A percentile compares a stretch with the other conserved stretches of the same genome.
Evolutionary conservation across 2,888 invertebrate genomes (phyloP).

Genomic region (Melanchra persicariae): DNA sequence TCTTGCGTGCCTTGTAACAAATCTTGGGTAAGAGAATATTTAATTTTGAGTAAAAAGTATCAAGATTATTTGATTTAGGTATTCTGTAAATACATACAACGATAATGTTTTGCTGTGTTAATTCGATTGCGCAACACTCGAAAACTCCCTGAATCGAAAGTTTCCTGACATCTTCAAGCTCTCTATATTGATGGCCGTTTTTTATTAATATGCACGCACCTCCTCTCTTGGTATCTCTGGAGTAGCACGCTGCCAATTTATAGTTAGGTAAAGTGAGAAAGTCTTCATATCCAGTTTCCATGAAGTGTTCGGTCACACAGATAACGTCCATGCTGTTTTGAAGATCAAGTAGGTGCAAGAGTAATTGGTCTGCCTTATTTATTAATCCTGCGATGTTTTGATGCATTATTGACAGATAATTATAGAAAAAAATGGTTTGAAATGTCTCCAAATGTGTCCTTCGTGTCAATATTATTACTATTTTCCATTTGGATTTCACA

Average conservation of each 20-base stretch:
- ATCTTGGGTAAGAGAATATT: too few species aligned
- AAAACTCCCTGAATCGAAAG: too few species aligned
- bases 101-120: too few species aligned
- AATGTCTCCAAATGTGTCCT: not conserved
- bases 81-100: too few species aligned
- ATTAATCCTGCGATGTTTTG: conserved; percentile 9
- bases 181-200: conserved; percentile 4
- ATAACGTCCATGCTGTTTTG: conserved; percentile 8
- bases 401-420: conserved; percentile 8
- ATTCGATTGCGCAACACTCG: too few species aligned
- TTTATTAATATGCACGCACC: conserved; percentile 2
- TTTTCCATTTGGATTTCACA: conserved; percentile 5
- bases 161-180: conserved; percentile 2
- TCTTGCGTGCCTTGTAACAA: too few species aligned
- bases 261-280: too few species aligned
- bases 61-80: too few species aligned
- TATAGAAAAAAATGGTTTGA: conserved; percentile 9
- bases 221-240: too few species aligned
- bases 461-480: not conserved
- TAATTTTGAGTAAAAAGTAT: too few species aligned
- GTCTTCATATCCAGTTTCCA: not conserved
- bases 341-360: conserved; percentile 2
- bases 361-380: too few species aligned
- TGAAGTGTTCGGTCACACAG: conserved; percentile 6
- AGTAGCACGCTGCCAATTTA: too few species aligned